phyloP scores from a whole-genome alignment of 2,888 invertebrate genomes.

The Limnephilus marmoratus region DNA sequence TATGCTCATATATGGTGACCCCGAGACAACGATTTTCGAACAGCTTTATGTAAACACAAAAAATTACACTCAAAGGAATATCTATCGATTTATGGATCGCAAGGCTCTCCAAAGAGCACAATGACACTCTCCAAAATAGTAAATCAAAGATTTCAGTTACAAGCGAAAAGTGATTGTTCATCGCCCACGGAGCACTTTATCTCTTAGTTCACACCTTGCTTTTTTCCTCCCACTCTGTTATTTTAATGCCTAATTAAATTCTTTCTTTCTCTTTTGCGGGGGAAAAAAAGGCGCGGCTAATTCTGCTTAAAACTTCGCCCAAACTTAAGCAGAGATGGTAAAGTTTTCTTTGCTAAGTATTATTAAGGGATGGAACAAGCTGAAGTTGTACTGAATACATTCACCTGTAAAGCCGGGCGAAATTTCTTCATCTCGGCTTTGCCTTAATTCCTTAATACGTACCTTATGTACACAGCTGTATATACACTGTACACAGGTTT shows the following conservation, averaged over 20 bases:
- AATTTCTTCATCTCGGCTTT: background rate
- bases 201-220: conserved; percentile 33
- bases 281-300: conserved; percentile 57
- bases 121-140: background rate
- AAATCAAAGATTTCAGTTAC: background rate
- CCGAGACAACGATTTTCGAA: too few relatives aligned
- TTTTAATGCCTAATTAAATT: conserved; percentile 66
- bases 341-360: conserved; percentile 63
- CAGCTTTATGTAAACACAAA: background rate
- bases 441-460: background rate
- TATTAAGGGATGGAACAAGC: conserved; percentile 59
- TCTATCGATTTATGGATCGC: background rate
- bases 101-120: background rate
- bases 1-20: too few relatives aligned
- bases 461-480: background rate
- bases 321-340: conserved; percentile 59
- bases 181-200: background rate
- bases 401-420: conserved; percentile 14
- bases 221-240: conserved; percentile 50
- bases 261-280: conserved; percentile 58
- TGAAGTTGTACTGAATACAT: conserved; percentile 60
- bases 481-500: background rate
- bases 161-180: background rate
- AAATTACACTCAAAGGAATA: background rate
- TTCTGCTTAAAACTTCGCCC: conserved; percentile 60